These are phyloP conservation scores for mouse (Mus musculus) DNA, from an alignment of 2,113 vertebrate genomes.

Conservation along the genomic window GRCm39 chr8:60691001-60691500, in stretches of 20 bases:
- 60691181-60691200: constrained; percentile 5
- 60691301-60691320: background rate
- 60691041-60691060: constrained; percentile 50
- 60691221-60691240: background rate
- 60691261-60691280: background rate
- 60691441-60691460: too few relatives aligned
- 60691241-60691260: background rate
- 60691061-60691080: constrained; percentile 24
- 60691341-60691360: too few relatives aligned
- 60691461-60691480: background rate
- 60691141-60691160: constrained; percentile 31
- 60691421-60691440: too few relatives aligned
- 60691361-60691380: too few relatives aligned
- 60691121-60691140: constrained; percentile 49
- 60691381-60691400: too few relatives aligned
- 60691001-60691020: constrained; percentile 36
- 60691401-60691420: too few relatives aligned
- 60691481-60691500: background rate
- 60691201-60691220: constrained; percentile 16
- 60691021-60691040: constrained; percentile 54
- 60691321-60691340: too few relatives aligned
- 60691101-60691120: constrained; percentile 34
- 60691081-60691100: constrained; percentile 26
- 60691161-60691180: background rate
- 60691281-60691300: background rate